Conservation (phyloP, 2,797 vertebrate genomes). For the Lepus oiostolus region DNA sequence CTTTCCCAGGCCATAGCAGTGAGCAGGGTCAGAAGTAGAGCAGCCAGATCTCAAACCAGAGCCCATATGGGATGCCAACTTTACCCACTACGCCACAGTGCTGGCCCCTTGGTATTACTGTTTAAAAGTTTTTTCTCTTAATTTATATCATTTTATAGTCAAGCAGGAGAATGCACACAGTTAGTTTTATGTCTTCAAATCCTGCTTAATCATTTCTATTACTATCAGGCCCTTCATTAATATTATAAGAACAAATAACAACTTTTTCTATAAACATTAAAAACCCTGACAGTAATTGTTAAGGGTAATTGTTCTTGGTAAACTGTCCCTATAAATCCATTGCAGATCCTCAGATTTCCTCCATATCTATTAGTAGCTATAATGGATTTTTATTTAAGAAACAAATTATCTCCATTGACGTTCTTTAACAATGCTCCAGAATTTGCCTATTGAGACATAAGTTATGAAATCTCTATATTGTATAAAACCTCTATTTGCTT, state of each 20-base stretch:
- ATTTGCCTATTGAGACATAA: slow-evolving; percentile 1
- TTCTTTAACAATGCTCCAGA: slow-evolving; percentile 3
- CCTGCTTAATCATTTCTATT: background rate
- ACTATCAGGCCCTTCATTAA: slow-evolving; percentile 8
- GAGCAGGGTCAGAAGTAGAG: no score
- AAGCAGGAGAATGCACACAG: background rate
- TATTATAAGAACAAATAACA: background rate
- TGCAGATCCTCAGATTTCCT: background rate
- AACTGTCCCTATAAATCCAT: background rate
- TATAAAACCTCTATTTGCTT: background rate
- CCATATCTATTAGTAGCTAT: background rate
- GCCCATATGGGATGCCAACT: no score
- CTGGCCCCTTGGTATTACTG: background rate
- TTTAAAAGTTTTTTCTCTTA: slow-evolving; percentile 21
- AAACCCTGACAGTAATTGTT: slow-evolving; percentile 19
- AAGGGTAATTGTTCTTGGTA: background rate
- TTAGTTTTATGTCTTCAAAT: slow-evolving; percentile 12
- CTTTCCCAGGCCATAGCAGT: no score
- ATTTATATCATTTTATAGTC: slow-evolving; percentile 43
- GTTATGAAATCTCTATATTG: background rate
- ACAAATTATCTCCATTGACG: background rate
- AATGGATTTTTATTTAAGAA: background rate
- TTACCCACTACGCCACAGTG: no score
- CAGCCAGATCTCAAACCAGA: no score
- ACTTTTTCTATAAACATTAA: slow-evolving; percentile 35